A percentile compares a stretch with the other conserved stretches of the same genome.
Evolutionary conservation across 2,797 vertebrate species (phyloP).

Genomic region (Chaetodon trifasciatus): DNA sequence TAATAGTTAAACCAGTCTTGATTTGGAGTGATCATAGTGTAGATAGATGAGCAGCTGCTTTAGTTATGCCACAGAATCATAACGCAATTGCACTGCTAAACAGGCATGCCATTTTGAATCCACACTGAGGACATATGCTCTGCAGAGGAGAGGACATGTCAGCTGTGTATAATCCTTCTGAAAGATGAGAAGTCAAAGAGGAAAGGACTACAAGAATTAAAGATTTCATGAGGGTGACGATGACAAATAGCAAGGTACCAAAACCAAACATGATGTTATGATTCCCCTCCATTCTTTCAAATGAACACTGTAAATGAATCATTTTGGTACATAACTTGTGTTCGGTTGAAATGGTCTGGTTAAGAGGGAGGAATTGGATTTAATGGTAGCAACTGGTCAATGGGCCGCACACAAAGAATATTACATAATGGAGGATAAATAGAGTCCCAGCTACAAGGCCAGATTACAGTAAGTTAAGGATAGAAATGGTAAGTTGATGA

Average conservation of each 20-base stretch:
- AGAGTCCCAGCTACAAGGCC: slow-evolving; percentile 6
- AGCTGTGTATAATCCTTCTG: not conserved
- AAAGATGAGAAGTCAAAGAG: slow-evolving; percentile 1
- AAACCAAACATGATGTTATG: not conserved
- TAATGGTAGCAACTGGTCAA: not conserved
- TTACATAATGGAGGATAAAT: slow-evolving; percentile 50
- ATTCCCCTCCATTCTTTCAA: not conserved
- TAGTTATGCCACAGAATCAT: slow-evolving; percentile 16
- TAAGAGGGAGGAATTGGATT: not conserved
- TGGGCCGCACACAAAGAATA: slow-evolving; percentile 21
- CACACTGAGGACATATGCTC: not conserved
- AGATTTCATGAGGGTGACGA: not conserved
- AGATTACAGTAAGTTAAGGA: slow-evolving; percentile 17
- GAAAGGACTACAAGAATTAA: not conserved
- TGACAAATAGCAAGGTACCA: not conserved
- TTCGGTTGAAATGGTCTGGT: not conserved
- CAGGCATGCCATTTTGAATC: not conserved
- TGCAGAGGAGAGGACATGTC: not conserved
- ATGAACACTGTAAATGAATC: not conserved
- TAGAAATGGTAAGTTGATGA: not conserved
- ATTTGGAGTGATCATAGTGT: slow-evolving; percentile 2
- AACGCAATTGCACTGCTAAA: slow-evolving; percentile 19
- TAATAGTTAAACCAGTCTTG: not conserved
- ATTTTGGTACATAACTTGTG: not conserved
- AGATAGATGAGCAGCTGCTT: slow-evolving; percentile 5